A percentile compares a stretch with the other conserved stretches of the same genome.
These are phyloP conservation scores for Drosophila murphyi DNA, from an alignment of 1,140 invertebrate species.

Conservation along the genomic window DNA sequence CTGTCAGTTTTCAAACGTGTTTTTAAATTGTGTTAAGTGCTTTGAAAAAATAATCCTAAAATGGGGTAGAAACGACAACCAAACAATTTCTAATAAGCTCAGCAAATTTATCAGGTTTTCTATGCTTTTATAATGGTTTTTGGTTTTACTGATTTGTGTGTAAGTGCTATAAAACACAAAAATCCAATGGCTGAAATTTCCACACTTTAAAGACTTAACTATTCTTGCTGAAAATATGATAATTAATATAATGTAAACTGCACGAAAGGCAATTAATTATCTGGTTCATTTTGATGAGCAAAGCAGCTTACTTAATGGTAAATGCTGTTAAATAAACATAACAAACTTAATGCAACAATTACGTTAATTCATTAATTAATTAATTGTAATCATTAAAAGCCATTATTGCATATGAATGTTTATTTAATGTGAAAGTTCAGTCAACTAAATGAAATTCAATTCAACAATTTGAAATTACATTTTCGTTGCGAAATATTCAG, in stretches of 20 bases:
- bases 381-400: too few species aligned
- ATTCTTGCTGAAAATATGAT: too few species aligned
- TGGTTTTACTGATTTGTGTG: not conserved
- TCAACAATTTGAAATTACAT: not conserved
- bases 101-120: not conserved
- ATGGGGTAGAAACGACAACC: slow-evolving; percentile 3
- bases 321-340: not conserved
- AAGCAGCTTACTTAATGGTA: too few species aligned
- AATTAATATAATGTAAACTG: not conserved
- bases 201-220: not conserved
- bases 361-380: not conserved
- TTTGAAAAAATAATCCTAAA: slow-evolving; percentile 13
- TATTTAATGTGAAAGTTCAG: not conserved
- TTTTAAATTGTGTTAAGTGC: slow-evolving; percentile 33
- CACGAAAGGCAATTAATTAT: not conserved
- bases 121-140: not conserved
- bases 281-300: not conserved
- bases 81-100: slow-evolving; percentile 1
- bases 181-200: not conserved
- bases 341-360: not conserved
- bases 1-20: slow-evolving; percentile 23
- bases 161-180: slow-evolving; percentile 1
- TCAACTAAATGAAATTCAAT: not conserved
- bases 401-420: not conserved
- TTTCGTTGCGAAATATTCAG: not conserved